Base-by-base conservation (phyloP, 2,113 vertebrate species). In the Phasianus colchicus region DNA sequence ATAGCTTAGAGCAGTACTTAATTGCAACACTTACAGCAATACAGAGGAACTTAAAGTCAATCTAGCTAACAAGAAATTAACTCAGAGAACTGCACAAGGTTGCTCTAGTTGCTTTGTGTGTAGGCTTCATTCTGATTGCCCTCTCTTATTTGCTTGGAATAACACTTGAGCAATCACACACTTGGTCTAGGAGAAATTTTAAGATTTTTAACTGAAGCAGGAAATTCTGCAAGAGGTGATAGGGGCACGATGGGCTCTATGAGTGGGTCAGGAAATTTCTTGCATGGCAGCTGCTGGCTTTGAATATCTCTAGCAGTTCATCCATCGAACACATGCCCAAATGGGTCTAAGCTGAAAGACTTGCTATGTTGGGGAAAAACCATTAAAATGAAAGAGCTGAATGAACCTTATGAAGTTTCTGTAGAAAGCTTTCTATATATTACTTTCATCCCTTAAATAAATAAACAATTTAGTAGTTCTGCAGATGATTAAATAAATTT, bases 1-100 rank as follows among this genome's bases (percentile, higher is more conserved):
- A 24, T 86, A 86, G 54, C 93, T 91, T 90, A 88, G 55, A 91
- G 95, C 79, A 60, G 47, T 90, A 74, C 76, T 88, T 93, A 95
- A 83, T 74, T 96, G 88, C 83, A 83, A 36, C 60, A 88, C 60
- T 93, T 80, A 19, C 50, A 58, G 79, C 80, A 81, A 38, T 73
- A 67, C 65, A 64, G 90, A 83, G 65, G 32, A 94, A 64, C 76
- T 88, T 86, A 38, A 74, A 83, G 83, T 38, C 5, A 1, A 52
- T 93, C 64, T 83, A 86, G 60, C 72, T 94, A 38, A 88, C 55
- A 54, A 89, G 63, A 92, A 95, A 83, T 88, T 83, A 83, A 83
- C 75, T 89, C 79, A 2, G 11, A 70, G n/a, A 50, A 75, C 43
- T 88, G 85, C 72, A 61, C 42, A 32, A 80, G 88, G 58, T 85